Conservation (phyloP, 1,140 invertebrate genomes). For the Grapholita molesta region DNA sequence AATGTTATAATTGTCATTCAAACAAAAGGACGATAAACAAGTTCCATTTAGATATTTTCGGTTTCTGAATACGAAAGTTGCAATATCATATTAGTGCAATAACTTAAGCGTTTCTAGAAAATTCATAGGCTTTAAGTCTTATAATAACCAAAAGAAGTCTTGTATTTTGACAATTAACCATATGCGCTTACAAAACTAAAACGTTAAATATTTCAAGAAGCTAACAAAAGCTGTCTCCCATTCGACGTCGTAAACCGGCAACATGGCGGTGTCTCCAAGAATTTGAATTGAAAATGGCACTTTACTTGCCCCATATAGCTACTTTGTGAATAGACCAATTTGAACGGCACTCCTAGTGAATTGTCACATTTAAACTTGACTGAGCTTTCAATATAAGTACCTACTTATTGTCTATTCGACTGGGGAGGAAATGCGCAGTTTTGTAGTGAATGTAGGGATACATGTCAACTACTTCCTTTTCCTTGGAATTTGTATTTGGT, state of each 20-base stretch:
- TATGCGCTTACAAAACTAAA: no score
- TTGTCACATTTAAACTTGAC: neutral
- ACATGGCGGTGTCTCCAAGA: neutral
- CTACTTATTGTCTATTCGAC: neutral
- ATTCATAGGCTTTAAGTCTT: no score
- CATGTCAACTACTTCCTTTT: no score
- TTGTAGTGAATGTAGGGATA: neutral
- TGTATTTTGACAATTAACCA: no score
- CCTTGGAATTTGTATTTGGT: no score
- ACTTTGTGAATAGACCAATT: slow-evolving; percentile 1
- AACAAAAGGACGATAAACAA: no score
- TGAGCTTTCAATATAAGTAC: neutral
- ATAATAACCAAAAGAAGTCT: no score
- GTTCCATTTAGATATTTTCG: no score
- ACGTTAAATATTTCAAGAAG: neutral
- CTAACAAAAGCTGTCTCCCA: slow-evolving; percentile 15
- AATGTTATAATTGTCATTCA: no score
- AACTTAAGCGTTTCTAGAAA: no score
- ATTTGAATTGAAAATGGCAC: slow-evolving; percentile 15
- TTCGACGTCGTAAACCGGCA: neutral
- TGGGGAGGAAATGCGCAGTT: neutral
- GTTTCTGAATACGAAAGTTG: no score
- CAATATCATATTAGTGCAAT: no score
- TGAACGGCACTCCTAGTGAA: neutral
- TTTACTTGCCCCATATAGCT: neutral